A percentile compares a stretch with the other conserved stretches of the same genome.
Conservation (phyloP, 2,113 vertebrate genomes). For the Circaetus gallicus region DNA sequence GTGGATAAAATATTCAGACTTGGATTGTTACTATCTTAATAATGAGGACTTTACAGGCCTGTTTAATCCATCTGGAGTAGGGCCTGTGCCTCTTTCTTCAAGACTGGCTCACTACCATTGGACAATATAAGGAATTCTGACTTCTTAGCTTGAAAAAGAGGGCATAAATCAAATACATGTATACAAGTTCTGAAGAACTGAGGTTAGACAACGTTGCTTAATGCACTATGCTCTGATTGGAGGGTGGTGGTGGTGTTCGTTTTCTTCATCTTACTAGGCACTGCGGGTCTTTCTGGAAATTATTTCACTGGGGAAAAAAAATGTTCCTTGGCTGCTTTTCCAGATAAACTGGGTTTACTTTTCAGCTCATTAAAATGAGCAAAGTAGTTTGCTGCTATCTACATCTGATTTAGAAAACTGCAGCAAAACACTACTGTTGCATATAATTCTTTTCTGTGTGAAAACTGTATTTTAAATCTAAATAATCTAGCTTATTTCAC, state of each 20-base stretch:
- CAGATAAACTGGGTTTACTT: background rate
- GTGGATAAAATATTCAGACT: background rate
- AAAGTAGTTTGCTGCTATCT: background rate
- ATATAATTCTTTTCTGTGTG: background rate
- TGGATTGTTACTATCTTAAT: background rate
- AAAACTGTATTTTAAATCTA: conserved; percentile 6
- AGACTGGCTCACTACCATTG: background rate
- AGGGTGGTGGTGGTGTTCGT: background rate
- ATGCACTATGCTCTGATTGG: background rate
- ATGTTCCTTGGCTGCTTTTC: background rate
- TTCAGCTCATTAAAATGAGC: background rate
- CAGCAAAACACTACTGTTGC: background rate
- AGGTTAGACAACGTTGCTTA: background rate
- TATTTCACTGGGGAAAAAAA: background rate
- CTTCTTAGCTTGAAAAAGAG: background rate
- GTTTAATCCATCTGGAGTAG: background rate
- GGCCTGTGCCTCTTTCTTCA: background rate
- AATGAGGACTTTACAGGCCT: background rate
- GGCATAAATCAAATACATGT: background rate
- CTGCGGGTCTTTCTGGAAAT: background rate
- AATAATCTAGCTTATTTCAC: conserved; percentile 2
- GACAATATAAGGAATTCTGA: background rate
- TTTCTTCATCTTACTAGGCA: background rate
- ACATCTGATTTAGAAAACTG: background rate
- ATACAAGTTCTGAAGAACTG: background rate